These are phyloP conservation scores for Teinopalpus imperialis DNA, from an alignment of 2,888 invertebrate species.

Conservation along the genomic window DNA sequence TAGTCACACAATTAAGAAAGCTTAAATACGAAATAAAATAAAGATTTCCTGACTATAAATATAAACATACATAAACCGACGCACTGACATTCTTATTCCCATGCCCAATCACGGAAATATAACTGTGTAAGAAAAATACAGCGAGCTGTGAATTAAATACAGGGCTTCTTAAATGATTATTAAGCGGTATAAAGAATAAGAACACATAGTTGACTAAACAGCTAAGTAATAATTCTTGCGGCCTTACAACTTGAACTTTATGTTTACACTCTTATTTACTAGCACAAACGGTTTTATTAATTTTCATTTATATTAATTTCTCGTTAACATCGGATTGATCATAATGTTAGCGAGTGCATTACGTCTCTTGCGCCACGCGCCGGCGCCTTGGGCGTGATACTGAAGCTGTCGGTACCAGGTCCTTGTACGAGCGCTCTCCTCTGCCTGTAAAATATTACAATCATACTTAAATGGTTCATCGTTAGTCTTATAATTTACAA, in stretches of 20 bases:
- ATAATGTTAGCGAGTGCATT: slow-evolving; percentile 98
- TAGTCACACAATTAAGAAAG: too few relatives aligned
- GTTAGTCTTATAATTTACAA: too few relatives aligned
- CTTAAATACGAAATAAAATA: too few relatives aligned
- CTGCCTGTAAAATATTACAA: slow-evolving; percentile 90
- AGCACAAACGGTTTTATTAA: not conserved
- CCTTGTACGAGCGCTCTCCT: slow-evolving; percentile 92
- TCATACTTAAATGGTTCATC: too few relatives aligned
- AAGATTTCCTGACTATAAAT: slow-evolving; percentile 21
- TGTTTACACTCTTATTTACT: not conserved
- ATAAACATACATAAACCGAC: slow-evolving; percentile 7
- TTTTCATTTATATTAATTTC: slow-evolving; percentile 48
- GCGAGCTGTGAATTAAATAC: slow-evolving; percentile 1
- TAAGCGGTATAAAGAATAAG: slow-evolving; percentile 3
- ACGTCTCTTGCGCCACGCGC: slow-evolving; percentile 94
- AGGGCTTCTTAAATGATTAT: slow-evolving; percentile 1
- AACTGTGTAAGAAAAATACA: slow-evolving; percentile 21
- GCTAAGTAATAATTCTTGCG: slow-evolving; percentile 2
- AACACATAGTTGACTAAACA: slow-evolving; percentile 19
- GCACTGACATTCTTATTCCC: not conserved
- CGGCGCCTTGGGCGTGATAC: slow-evolving; percentile 95
- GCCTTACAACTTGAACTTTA: not conserved
- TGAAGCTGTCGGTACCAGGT: slow-evolving; percentile 95
- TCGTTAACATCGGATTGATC: slow-evolving; percentile 92
- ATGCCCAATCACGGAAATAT: slow-evolving; percentile 1